phyloP scores from a whole-genome alignment of 2,113 vertebrate species.

The Sebastes fasciatus region DNA sequence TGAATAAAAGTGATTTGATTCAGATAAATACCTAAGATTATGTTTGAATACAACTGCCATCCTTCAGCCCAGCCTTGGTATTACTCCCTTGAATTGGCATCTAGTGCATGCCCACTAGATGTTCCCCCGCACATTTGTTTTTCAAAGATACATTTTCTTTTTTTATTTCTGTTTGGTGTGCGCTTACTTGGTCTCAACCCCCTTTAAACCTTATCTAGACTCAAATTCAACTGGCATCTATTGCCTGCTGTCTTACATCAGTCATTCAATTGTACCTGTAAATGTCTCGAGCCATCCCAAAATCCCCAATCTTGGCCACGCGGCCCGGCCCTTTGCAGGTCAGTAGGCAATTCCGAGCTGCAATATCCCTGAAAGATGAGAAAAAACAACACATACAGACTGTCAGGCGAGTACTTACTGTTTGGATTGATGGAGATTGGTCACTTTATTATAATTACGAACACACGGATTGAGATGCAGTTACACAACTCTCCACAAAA shows the following conservation, averaged over 20 bases:
- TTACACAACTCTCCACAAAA: too few species aligned
- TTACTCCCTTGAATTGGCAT: background rate
- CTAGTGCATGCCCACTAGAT: background rate
- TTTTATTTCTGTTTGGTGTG: background rate
- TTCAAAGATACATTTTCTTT: background rate
- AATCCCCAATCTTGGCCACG: conserved; percentile 98
- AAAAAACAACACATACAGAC: conserved; percentile 8
- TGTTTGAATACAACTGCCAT: background rate
- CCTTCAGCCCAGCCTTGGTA: background rate
- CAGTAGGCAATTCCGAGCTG: conserved; percentile 96
- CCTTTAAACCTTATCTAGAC: background rate
- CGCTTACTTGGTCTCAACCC: background rate
- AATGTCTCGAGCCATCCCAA: conserved; percentile 98
- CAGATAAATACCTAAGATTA: background rate
- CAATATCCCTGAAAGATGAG: conserved; percentile 91
- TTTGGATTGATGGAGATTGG: background rate
- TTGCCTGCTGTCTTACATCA: background rate
- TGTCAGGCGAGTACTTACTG: background rate
- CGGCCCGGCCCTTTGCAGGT: conserved; percentile 94
- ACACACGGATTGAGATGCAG: too few species aligned
- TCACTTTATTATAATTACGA: background rate
- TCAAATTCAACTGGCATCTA: background rate
- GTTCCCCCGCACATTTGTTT: background rate
- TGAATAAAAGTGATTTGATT: background rate
- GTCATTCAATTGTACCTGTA: conserved; percentile 88